phyloP scores from a whole-genome alignment of 2,113 vertebrate genomes.

The Propithecus coquereli region DNA sequence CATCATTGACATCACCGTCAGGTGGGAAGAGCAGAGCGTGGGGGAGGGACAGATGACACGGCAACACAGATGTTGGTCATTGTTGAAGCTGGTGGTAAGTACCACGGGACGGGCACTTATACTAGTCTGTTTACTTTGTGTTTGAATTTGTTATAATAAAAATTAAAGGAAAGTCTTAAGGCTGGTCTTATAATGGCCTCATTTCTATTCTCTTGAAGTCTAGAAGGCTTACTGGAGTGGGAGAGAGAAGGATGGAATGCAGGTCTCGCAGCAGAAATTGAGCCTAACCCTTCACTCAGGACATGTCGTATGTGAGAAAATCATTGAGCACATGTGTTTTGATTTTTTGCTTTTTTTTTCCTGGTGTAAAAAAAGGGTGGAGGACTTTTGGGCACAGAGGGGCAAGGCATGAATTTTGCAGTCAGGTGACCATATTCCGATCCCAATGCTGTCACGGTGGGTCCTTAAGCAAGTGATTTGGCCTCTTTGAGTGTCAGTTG shows the following conservation, averaged over 20 bases:
- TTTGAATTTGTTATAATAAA: background rate
- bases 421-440: accelerated
- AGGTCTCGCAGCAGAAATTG: accelerated
- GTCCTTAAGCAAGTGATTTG: background rate
- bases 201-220: background rate
- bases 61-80: accelerated
- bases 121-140: background rate
- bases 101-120: accelerated
- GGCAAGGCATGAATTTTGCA: background rate
- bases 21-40: background rate
- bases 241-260: background rate
- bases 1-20: background rate
- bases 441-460: background rate
- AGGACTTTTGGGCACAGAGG: background rate
- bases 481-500: background rate
- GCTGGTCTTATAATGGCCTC: background rate
- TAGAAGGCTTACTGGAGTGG: accelerated
- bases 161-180: background rate
- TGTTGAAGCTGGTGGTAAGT: accelerated
- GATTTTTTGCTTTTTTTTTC: background rate
- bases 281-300: accelerated
- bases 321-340: background rate
- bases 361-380: background rate
- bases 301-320: background rate
- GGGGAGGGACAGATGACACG: background rate